phyloP scores from a whole-genome alignment of 2,113 vertebrate genomes.

The Chloroceryle aenea region DNA sequence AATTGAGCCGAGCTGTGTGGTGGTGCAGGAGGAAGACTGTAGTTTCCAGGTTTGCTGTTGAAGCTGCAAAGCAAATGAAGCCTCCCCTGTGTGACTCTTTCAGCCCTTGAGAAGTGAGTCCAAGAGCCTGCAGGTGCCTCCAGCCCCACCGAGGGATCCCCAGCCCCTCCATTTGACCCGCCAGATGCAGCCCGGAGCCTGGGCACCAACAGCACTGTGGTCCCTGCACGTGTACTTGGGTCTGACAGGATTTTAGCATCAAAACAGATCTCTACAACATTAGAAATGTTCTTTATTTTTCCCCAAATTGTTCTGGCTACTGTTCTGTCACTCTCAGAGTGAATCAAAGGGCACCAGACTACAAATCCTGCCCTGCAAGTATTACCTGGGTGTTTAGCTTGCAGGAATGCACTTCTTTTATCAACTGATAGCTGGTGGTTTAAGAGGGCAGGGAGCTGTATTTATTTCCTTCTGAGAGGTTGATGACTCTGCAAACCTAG shows the following conservation, averaged over 20 bases:
- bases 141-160: not conserved
- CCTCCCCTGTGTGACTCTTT: not conserved
- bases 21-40: not conserved
- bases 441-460: not conserved
- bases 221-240: not conserved
- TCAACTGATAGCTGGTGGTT: not conserved
- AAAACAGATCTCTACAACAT: not conserved
- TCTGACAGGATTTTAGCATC: not conserved
- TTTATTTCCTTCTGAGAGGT: not conserved
- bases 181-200: not conserved
- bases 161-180: not conserved
- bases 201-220: not conserved
- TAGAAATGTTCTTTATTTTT: not conserved
- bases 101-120: not conserved
- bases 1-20: not conserved
- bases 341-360: not conserved
- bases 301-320: not conserved
- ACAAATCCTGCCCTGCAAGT: constrained; percentile 26
- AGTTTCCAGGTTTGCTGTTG: not conserved
- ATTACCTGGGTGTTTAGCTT: not conserved
- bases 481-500: not conserved
- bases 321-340: not conserved
- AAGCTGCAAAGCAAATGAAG: not conserved
- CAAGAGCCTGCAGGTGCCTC: not conserved
- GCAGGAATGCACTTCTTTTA: constrained; percentile 4